phyloP scores from a whole-genome alignment of 2,797 vertebrate species.

The Pelodytes ibericus region DNA sequence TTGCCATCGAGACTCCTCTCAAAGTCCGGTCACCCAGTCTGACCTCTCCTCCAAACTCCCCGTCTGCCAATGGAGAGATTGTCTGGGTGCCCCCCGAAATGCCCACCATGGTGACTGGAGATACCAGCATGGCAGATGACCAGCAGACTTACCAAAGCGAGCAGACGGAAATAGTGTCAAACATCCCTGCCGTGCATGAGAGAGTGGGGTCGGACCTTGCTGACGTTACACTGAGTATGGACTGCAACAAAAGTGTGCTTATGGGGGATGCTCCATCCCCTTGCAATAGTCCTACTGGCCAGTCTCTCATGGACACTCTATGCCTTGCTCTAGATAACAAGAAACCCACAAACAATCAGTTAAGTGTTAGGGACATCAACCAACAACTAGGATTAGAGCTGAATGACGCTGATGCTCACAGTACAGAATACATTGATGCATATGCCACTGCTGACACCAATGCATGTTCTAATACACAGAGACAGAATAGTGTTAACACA shows the following conservation, averaged over 20 bases:
- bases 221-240: slow-evolving; percentile 76
- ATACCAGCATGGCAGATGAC: slow-evolving; percentile 77
- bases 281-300: slow-evolving; percentile 69
- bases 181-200: slow-evolving; percentile 63
- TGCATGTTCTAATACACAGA: slow-evolving; percentile 62
- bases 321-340: slow-evolving; percentile 74
- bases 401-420: slow-evolving; percentile 61
- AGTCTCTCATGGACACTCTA: slow-evolving; percentile 69
- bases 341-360: slow-evolving; percentile 68
- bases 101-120: slow-evolving; percentile 80
- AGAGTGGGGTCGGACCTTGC: slow-evolving; percentile 64
- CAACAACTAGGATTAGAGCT: slow-evolving; percentile 66
- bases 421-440: slow-evolving; percentile 55
- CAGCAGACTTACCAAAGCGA: slow-evolving; percentile 67
- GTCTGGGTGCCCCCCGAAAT: slow-evolving; percentile 71
- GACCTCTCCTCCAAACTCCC: slow-evolving; percentile 64
- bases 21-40: slow-evolving; percentile 77
- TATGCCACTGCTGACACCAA: slow-evolving; percentile 61
- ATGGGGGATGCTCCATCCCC: slow-evolving; percentile 68
- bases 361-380: slow-evolving; percentile 70
- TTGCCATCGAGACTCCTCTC: slow-evolving; percentile 80
- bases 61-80: slow-evolving; percentile 73
- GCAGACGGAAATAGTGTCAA: slow-evolving; percentile 62
- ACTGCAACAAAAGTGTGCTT: slow-evolving; percentile 73
- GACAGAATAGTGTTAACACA: slow-evolving; percentile 66